These are phyloP conservation scores for Rapana venosa DNA, from an alignment of 2,888 invertebrate genomes.

Conservation along the genomic window DNA sequence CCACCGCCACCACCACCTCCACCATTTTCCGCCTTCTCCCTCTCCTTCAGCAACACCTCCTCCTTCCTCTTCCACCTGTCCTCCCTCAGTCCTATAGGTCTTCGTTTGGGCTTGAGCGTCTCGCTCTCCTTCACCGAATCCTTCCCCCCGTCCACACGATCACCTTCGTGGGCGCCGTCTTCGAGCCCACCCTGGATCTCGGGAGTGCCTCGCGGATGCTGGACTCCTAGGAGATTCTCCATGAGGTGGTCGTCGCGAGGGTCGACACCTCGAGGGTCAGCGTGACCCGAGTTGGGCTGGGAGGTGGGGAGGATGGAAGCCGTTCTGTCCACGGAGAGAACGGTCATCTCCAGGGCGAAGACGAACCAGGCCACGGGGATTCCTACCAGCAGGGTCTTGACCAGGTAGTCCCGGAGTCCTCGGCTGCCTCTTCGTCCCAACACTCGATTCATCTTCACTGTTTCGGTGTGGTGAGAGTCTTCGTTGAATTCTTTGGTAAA, in stretches of 20 bases:
- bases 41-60: not conserved
- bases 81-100: constrained; percentile 8
- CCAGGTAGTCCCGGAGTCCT: not conserved
- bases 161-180: not conserved
- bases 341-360: constrained; percentile 36
- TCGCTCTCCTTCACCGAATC: not conserved
- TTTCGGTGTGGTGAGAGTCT: not conserved
- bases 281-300: not conserved
- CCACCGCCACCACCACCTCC: not conserved
- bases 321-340: constrained; percentile 13
- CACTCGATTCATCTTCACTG: not conserved
- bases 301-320: not conserved
- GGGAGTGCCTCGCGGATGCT: not conserved
- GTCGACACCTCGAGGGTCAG: not conserved
- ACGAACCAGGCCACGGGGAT: constrained; percentile 31
- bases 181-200: not conserved
- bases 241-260: not conserved
- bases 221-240: not conserved
- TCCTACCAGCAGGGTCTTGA: constrained; percentile 21
- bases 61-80: not conserved
- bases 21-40: not conserved
- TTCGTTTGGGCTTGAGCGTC: not conserved
- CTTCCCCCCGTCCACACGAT: not conserved
- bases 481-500: not conserved
- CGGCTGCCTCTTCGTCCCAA: not conserved